A percentile compares a stretch with the other conserved stretches of the same genome.
These are phyloP conservation scores for Drosophila fuyamai DNA, from an alignment of 1,140 invertebrate species.

Conservation along the genomic window DNA sequence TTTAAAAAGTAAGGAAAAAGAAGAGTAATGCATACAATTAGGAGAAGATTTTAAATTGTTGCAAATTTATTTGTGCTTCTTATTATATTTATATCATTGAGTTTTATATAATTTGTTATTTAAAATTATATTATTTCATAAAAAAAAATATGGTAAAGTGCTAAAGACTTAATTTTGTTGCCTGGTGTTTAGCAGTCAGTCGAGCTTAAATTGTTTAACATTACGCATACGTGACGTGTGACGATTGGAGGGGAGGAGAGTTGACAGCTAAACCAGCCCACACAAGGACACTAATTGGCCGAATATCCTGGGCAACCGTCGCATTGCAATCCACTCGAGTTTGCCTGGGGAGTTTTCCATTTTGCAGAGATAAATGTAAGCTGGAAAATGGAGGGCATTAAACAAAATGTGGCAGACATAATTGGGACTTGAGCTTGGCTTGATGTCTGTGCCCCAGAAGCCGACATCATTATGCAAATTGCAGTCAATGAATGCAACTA, in stretches of 20 bases:
- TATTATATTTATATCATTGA: too few species aligned
- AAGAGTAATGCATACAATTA: too few species aligned
- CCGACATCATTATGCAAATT: conserved; percentile 54
- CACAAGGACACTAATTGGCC: conserved; percentile 45
- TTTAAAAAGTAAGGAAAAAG: too few species aligned
- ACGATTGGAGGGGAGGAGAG: neutral
- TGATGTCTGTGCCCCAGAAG: conserved; percentile 2
- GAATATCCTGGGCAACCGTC: conserved; percentile 43
- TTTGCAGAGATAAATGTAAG: neutral
- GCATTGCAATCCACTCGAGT: conserved; percentile 5
- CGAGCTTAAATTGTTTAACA: conserved; percentile 29
- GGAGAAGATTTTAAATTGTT: too few species aligned
- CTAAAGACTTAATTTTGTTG: neutral
- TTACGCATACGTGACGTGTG: conserved; percentile 57
- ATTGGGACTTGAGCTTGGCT: conserved; percentile 23
- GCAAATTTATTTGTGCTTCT: too few species aligned
- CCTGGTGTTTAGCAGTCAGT: conserved; percentile 9
- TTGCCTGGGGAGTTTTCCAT: conserved; percentile 12
- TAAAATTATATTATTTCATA: too few species aligned
- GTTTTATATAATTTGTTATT: too few species aligned
- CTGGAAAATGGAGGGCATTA: conserved; percentile 30
- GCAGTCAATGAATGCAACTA: conserved; percentile 54
- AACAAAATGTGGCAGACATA: conserved; percentile 29
- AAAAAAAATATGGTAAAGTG: too few species aligned
- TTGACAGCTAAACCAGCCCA: conserved; percentile 4